phyloP scores from a whole-genome alignment of 2,113 vertebrate genomes.

The Mesitornis unicolor region DNA sequence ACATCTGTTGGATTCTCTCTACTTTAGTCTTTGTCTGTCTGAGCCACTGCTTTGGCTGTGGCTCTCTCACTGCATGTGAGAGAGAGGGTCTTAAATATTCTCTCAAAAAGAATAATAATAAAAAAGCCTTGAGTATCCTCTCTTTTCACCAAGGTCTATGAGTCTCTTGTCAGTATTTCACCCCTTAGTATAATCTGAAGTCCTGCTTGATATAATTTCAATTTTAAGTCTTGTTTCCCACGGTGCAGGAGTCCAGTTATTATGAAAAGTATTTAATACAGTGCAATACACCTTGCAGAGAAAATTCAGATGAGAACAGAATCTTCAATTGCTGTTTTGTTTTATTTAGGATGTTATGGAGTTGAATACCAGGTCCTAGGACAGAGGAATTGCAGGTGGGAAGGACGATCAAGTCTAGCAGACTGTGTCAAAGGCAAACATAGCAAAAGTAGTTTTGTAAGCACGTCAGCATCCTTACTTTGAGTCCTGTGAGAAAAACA shows the following conservation, averaged over 20 bases:
- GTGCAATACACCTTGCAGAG: neutral
- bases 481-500: neutral
- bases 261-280: neutral
- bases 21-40: slow-evolving; percentile 1
- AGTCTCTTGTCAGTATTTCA: slow-evolving; percentile 15
- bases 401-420: neutral
- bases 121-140: slow-evolving; percentile 6
- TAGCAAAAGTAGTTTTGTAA: neutral
- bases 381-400: neutral
- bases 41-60: slow-evolving; percentile 6
- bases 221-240: neutral
- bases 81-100: slow-evolving; percentile 29
- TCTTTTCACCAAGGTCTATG: slow-evolving; percentile 4
- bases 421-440: neutral
- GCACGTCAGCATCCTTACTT: neutral
- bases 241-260: neutral
- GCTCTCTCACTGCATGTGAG: slow-evolving; percentile 50
- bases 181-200: neutral
- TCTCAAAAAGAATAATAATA: slow-evolving; percentile 9
- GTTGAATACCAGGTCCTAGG: neutral
- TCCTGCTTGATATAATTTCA: slow-evolving; percentile 4
- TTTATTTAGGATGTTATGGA: neutral
- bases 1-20: slow-evolving; percentile 12
- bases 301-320: neutral
- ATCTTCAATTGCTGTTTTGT: neutral